Evolutionary conservation across 2,113 vertebrate species (phyloP), one percentile per base, ranked within the genome.

Genomic region (Ailurus styani): DNA sequence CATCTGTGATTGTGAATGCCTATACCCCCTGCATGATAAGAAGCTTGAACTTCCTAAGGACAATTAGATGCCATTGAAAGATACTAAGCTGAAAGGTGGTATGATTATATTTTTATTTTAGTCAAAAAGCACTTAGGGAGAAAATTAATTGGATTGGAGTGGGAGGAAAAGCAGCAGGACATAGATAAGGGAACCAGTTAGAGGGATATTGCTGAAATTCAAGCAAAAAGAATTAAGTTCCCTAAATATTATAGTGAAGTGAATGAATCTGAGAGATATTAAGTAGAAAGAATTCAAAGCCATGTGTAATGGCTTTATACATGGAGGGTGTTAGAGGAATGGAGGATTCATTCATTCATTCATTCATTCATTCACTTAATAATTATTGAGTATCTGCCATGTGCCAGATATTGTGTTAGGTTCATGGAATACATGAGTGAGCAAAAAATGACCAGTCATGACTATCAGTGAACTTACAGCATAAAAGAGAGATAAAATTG

Each of bases 61-160:
- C 68, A 97, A 57, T 90, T 94, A 93, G 66, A 94, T 92, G 31
- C 27, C 17, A 50, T 50, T 84, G 79, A 84, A 92, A 93, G 75
- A 94, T 64, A 93, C 31, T 88, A 90, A 94, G 25, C 42, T 86
- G 52, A 96, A 45, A 93, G 64, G 17, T 96, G 23, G 37, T 37
- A 70, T 55, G 34, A 87, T 95, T 23, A 50, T 70, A 84, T 79
- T 97, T 97, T 94, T 90, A 92, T 95, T 90, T 96, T 79, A 93
- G 77, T 90, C 57, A 98, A 96, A 95, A 72, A 91, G 77, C 75
- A 94, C 84, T 94, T 79, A 92, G 45, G 57, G 78, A 68, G 79
- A 92, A 97, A 96, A 96, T 95, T 91, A 97, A 97, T 95, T 96
- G 70, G 27, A 47, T 91, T 94, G 50, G 54, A 94, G 27, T 93